phyloP scores from a whole-genome alignment of 2,113 vertebrate genomes.

The Xyliphius kryptos region DNA sequence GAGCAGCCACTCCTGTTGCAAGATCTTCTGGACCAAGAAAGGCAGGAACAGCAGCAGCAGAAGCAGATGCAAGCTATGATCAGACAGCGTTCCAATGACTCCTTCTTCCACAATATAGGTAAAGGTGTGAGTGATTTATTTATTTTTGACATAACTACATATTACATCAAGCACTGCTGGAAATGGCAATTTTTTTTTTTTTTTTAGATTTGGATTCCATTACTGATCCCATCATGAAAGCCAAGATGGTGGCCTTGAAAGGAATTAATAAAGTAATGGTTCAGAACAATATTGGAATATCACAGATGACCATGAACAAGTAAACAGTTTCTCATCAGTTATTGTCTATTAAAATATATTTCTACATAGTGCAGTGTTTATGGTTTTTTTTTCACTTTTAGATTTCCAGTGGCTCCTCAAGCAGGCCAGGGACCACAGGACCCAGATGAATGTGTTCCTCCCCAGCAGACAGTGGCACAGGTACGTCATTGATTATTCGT shows the following conservation, averaged over 20 bases:
- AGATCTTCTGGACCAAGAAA: conserved; percentile 94
- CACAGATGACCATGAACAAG: conserved; percentile 87
- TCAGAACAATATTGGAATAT: conserved; percentile 82
- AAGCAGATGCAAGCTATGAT: conserved; percentile 98
- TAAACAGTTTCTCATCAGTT: no score
- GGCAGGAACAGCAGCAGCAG: conserved; percentile 95
- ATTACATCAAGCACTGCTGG: no score
- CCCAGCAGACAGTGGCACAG: conserved; percentile 74
- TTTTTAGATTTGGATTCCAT: conserved; percentile 95
- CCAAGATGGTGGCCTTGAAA: conserved; percentile 97
- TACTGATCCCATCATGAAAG: conserved; percentile 97
- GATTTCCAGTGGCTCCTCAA: conserved; percentile 77
- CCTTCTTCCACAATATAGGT: conserved; percentile 83
- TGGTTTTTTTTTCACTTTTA: conserved; percentile 49
- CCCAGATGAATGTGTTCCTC: conserved; percentile 64
- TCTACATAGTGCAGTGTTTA: no score
- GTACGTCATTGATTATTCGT: conserved; percentile 59
- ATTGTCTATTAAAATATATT: no score
- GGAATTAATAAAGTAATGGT: conserved; percentile 98
- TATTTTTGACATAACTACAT: no score
- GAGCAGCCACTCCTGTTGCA: conserved; percentile 93
- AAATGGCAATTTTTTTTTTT: no score
- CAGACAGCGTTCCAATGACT: conserved; percentile 75
- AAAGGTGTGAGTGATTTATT: no score
- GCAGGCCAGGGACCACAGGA: conserved; percentile 54